phyloP scores from a whole-genome alignment of 1,140 invertebrate species.

The Pogonomyrmex barbatus region DNA sequence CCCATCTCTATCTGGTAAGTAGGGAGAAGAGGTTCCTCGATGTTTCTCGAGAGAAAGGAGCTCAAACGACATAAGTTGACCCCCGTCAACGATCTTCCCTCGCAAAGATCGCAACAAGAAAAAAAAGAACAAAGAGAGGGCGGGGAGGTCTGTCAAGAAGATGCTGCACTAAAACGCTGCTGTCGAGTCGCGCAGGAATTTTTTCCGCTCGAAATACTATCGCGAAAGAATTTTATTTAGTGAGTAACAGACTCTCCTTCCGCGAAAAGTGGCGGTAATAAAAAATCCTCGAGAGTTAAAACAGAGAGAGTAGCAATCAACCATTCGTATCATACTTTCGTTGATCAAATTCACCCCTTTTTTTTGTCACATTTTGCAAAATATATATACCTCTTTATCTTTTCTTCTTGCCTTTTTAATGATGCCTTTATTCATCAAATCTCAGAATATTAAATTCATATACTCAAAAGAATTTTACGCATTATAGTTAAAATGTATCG shows the following conservation, averaged over 20 bases:
- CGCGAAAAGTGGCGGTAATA: not conserved
- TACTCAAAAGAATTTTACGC: no score
- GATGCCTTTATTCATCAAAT: no score
- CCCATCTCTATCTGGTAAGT: conserved; percentile 94
- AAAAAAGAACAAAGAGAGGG: not conserved
- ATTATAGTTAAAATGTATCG: no score
- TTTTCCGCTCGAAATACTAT: conserved; percentile 25
- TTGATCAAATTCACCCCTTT: not conserved
- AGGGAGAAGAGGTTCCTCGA: not conserved
- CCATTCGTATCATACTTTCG: not conserved
- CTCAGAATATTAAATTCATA: no score
- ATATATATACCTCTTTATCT: not conserved
- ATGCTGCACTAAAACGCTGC: not conserved
- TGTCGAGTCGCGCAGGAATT: conserved; percentile 4
- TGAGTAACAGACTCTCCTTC: not conserved
- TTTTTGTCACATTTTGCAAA: not conserved
- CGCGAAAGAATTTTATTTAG: conserved; percentile 10
- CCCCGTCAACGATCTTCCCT: not conserved
- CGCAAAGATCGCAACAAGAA: not conserved
- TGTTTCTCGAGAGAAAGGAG: not conserved
- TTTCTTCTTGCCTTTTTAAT: no score
- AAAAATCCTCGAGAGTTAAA: not conserved
- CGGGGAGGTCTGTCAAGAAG: conserved; percentile 1
- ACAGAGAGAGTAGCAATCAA: no score
- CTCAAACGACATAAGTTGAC: not conserved